Evolutionary conservation across 2,113 vertebrate species (phyloP), one percentile per base, ranked within the genome.

Genomic region (Erythrolamprus reginae): DNA sequence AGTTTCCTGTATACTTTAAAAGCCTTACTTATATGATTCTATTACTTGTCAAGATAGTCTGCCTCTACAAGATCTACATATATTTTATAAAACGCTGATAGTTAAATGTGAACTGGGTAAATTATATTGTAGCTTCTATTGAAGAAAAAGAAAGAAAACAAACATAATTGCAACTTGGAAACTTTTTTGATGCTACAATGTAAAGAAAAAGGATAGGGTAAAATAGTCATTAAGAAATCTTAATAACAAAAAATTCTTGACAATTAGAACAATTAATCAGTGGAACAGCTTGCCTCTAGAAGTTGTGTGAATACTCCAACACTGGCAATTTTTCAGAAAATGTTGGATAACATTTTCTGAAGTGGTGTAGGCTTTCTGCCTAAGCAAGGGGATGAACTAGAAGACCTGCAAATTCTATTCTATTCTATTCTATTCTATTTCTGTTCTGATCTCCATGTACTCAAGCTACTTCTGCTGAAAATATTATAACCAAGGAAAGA

Each of bases 81-180:
- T 19, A 77, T 77, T 77, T 77, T 77, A 77, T 77, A 90, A 38
- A 48, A 33, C 15, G 23, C 3, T 15, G 10, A 89, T n/a, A 58
- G 47, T 83, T 45, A 92, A n/a, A 51, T 53, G 45, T 17, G 26
- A 13, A 2, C 15, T 17, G 88, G 50, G 82, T 90, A 93, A 93
- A 94, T 77, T 89, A 94, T 92, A 94, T 87, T 94, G 52, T 52
- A 88, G 85, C 55, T 82, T 93, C 92, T 91, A 89, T 90, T 92
- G 92, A 89, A 93, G 47, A 89, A 33, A 33, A 82, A 91, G 10
- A 90, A 21, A 52, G 55, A 38, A 26, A 48, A 82, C 42, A 77
- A 88, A 70, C 0, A 1, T 33, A 70, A 70, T 33, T 17, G 65
- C 65, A 77, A 77, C 5, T 21, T 38, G 33, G 65, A 77, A 0